Conservation (phyloP, 2,113 vertebrate species). For the Aegithalos caudatus region DNA sequence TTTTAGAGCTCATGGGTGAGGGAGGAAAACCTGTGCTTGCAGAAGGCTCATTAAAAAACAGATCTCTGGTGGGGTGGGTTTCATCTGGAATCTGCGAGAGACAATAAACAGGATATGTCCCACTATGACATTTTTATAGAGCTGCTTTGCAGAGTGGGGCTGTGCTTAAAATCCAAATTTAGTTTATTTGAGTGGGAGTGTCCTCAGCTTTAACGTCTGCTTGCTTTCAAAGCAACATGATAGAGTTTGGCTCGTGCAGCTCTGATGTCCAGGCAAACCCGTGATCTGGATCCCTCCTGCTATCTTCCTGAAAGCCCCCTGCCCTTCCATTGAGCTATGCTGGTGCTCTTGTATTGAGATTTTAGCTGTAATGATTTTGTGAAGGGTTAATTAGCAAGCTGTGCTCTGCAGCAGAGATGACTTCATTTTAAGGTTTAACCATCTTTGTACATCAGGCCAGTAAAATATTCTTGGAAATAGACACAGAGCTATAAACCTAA, state of each 20-base stretch:
- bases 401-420: not conserved
- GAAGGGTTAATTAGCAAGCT: slow-evolving; percentile 6
- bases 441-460: slow-evolving; percentile 16
- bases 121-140: slow-evolving; percentile 26
- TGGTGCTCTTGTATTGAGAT: not conserved
- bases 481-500: slow-evolving; percentile 26
- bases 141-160: not conserved
- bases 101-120: slow-evolving; percentile 44
- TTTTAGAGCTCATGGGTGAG: not conserved
- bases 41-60: not conserved
- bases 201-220: not conserved
- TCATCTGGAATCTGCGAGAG: not conserved
- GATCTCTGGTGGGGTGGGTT: not conserved
- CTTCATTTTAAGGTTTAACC: slow-evolving; percentile 18
- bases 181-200: slow-evolving; percentile 11
- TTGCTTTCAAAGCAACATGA: not conserved
- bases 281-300: not conserved
- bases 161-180: slow-evolving; percentile 22
- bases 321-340: rapidly evolving
- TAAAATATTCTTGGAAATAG: slow-evolving; percentile 38
- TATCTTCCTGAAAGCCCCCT: not conserved
- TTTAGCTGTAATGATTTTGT: not conserved
- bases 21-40: not conserved
- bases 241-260: not conserved
- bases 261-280: not conserved